A percentile compares a stretch with the other conserved stretches of the same genome.
These are phyloP conservation scores for Drosophila arawakana DNA, from an alignment of 1,140 invertebrate genomes.

Conservation along the genomic window DNA sequence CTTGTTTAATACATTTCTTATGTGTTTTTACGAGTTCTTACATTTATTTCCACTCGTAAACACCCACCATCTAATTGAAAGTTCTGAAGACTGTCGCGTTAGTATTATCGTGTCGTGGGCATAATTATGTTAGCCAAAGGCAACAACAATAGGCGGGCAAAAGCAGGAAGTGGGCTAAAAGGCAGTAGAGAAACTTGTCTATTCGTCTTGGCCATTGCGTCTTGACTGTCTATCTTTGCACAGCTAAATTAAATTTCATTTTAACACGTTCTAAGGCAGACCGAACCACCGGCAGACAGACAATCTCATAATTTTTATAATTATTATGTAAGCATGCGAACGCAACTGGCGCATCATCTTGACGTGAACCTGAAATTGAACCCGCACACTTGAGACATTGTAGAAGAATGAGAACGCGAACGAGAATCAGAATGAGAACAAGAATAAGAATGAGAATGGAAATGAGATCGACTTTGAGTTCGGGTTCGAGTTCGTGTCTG, in stretches of 20 bases:
- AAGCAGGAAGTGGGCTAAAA: slow-evolving; percentile 62
- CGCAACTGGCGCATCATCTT: slow-evolving; percentile 60
- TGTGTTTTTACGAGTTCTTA: slow-evolving; percentile 19
- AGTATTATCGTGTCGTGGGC: slow-evolving; percentile 51
- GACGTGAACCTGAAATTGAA: neutral
- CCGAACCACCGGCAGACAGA: slow-evolving; percentile 23
- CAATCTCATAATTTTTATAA: slow-evolving; percentile 63
- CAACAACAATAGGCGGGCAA: neutral
- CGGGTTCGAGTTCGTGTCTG: slow-evolving; percentile 2
- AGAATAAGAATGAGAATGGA: slow-evolving; percentile 16
- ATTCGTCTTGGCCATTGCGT: slow-evolving; percentile 55
- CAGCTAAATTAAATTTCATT: slow-evolving; percentile 79
- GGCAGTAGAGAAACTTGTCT: slow-evolving; percentile 59
- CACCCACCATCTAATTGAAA: slow-evolving; percentile 51
- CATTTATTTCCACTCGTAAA: slow-evolving; percentile 22
- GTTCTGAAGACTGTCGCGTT: slow-evolving; percentile 48
- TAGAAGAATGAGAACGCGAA: neutral
- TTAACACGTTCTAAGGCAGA: slow-evolving; percentile 73
- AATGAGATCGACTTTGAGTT: too few relatives aligned
- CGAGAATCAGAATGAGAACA: neutral
- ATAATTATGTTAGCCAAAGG: slow-evolving; percentile 60
- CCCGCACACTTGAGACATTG: neutral
- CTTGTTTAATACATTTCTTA: slow-evolving; percentile 21
- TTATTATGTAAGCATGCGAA: slow-evolving; percentile 82
- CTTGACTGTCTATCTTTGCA: slow-evolving; percentile 47